A percentile compares a stretch with the other conserved stretches of the same genome.
These are phyloP conservation scores for Actinernus sp. DNA, from an alignment of 92 coral and sea anemone genomes.

Conservation along the genomic window DNA sequence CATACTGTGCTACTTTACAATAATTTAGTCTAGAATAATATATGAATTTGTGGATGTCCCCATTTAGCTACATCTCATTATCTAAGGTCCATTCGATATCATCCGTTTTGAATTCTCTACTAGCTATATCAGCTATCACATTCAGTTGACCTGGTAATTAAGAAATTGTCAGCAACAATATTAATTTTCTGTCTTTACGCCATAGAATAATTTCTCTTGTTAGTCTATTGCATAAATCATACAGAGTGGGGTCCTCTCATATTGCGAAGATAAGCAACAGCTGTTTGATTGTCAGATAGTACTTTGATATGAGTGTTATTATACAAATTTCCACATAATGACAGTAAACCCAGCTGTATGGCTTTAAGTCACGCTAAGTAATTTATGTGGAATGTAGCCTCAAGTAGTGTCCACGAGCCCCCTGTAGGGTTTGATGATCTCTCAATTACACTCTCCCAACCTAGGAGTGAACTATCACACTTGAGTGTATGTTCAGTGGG, in stretches of 20 bases:
- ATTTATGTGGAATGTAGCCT: constrained; percentile 24
- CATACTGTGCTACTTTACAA: constrained; percentile 28
- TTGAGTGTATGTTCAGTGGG: constrained; percentile 5
- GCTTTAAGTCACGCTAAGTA: constrained; percentile 45
- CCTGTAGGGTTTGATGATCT: constrained; percentile 4
- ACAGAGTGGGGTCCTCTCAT: constrained; percentile 28
- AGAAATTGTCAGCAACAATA: constrained; percentile 6
- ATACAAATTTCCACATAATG: constrained; percentile 12
- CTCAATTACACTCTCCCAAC: constrained; percentile 52
- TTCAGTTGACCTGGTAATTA: constrained; percentile 43
- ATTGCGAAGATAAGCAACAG: constrained; percentile 1
- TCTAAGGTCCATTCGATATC: constrained; percentile 37
- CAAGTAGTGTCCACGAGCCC: constrained; percentile 40
- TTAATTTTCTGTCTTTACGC: constrained; percentile 17
- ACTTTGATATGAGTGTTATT: constrained; percentile 21
- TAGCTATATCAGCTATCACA: constrained; percentile 34
- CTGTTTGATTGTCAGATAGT: constrained; percentile 19
- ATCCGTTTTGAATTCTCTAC: constrained; percentile 39
- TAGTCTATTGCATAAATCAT: constrained; percentile 11
- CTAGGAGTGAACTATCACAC: constrained; percentile 50
- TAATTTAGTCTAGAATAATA: constrained; percentile 46
- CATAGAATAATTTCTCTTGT: constrained; percentile 36
- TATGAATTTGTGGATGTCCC: constrained; percentile 36
- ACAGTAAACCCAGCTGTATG: constrained; percentile 22
- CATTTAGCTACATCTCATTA: not conserved